Evolutionary conservation across 2,797 vertebrate species (phyloP).

Genomic region (Pipistrellus pygmaeus): DNA sequence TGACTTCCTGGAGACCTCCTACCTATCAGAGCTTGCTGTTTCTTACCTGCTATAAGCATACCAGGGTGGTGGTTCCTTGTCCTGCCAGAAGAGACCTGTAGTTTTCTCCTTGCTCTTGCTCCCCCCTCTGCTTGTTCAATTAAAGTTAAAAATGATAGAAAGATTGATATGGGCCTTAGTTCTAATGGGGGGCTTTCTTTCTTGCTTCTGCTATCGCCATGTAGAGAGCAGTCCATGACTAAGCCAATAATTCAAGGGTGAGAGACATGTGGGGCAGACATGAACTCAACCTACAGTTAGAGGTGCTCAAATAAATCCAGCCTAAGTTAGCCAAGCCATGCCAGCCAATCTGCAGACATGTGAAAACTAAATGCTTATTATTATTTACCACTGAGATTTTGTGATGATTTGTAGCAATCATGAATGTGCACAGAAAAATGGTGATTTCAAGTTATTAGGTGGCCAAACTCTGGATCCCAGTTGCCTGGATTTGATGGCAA

Average conservation of each 20-base stretch:
- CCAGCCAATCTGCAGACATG: background rate
- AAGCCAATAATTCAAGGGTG: slow-evolving; percentile 28
- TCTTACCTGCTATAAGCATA: background rate
- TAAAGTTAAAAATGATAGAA: slow-evolving; percentile 9
- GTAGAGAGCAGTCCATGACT: slow-evolving; percentile 12
- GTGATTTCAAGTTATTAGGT: slow-evolving; percentile 30
- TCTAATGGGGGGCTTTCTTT: slow-evolving; percentile 18
- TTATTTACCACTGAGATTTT: slow-evolving; percentile 41
- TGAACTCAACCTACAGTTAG: slow-evolving; percentile 2
- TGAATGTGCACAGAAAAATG: slow-evolving; percentile 40
- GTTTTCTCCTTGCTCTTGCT: slow-evolving; percentile 14
- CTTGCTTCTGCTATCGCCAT: slow-evolving; percentile 10
- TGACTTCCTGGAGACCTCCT: slow-evolving; percentile 36
- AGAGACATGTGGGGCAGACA: slow-evolving; percentile 9
- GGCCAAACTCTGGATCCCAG: background rate
- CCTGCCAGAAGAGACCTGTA: background rate
- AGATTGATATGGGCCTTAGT: slow-evolving; percentile 28
- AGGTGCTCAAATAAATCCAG: background rate
- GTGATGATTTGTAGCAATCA: slow-evolving; percentile 21
- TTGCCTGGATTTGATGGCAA: slow-evolving; percentile 8
- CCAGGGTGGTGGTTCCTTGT: background rate
- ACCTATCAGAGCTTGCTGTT: background rate
- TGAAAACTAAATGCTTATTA: slow-evolving; percentile 36
- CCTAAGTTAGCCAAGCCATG: background rate
- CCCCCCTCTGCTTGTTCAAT: background rate